These are phyloP conservation scores for Pachliopta kotzebuea DNA, from an alignment of 2,888 invertebrate species.

Conservation along the genomic window DNA sequence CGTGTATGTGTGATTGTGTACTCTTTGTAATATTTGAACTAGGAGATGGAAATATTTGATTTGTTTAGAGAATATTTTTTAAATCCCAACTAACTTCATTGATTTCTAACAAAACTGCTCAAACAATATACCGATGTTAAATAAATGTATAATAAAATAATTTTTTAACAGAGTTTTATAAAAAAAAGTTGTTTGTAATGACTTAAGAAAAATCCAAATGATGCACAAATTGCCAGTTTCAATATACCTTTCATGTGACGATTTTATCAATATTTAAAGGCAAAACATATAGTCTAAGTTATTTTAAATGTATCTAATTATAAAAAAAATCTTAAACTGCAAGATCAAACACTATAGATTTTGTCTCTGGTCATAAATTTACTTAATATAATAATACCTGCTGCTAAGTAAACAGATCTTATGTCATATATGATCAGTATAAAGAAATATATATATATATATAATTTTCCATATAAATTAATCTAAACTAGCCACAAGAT, in stretches of 20 bases:
- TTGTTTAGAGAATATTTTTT: neutral
- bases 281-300: neutral
- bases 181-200: neutral
- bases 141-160: neutral
- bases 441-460: too few relatives aligned
- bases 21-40: neutral
- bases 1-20: constrained; percentile 3
- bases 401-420: too few relatives aligned
- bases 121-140: constrained; percentile 10
- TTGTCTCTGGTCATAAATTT: too few relatives aligned
- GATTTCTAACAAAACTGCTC: constrained; percentile 19
- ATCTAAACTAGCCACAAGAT: too few relatives aligned
- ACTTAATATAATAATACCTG: too few relatives aligned
- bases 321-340: neutral
- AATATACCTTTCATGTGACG: neutral
- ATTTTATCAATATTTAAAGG: neutral
- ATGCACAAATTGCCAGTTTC: neutral
- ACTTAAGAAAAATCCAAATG: neutral
- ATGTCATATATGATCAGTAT: too few relatives aligned
- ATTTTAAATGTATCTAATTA: neutral
- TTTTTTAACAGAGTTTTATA: neutral
- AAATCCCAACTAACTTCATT: neutral
- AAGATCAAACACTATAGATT: too few relatives aligned
- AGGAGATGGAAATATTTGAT: neutral
- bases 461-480: too few relatives aligned